Evolutionary conservation across 2,113 vertebrate species (phyloP).

Genomic region (Oncorhynchus gorbuscha): DNA sequence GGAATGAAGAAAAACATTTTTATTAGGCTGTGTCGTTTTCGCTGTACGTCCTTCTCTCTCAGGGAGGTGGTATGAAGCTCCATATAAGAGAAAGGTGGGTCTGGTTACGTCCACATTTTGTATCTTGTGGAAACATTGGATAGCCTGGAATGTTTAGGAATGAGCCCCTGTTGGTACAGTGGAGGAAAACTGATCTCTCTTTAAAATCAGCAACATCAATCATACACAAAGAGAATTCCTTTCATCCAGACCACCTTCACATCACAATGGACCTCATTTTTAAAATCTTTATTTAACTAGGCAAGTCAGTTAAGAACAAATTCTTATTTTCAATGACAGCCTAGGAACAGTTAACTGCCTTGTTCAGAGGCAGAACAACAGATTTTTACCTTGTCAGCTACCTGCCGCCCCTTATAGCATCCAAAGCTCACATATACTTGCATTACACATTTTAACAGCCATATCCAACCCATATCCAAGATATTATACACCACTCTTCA

Average conservation of each 20-base stretch:
- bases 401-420: constrained; percentile 28
- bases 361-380: no score
- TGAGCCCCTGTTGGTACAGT: constrained; percentile 29
- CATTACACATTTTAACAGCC: constrained; percentile 22
- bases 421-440: constrained; percentile 38
- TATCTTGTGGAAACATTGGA: constrained; percentile 20
- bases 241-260: constrained; percentile 29
- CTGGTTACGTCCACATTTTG: constrained; percentile 19
- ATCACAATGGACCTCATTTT: neutral
- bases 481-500: neutral
- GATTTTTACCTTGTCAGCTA: no score
- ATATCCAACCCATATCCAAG: neutral
- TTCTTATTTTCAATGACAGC: no score
- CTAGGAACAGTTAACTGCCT: no score
- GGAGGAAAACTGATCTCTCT: constrained; percentile 23
- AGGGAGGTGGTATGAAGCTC: constrained; percentile 15
- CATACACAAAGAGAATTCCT: constrained; percentile 12
- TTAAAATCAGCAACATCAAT: constrained; percentile 31
- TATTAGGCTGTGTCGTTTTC: constrained; percentile 5
- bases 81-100: constrained; percentile 11
- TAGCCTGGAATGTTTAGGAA: constrained; percentile 53
- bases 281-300: neutral
- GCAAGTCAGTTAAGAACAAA: no score
- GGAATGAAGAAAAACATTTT: constrained; percentile 3
- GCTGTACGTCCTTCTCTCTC: neutral